Conservation (phyloP, 2,113 vertebrate species). For the Festucalex cinctus region DNA sequence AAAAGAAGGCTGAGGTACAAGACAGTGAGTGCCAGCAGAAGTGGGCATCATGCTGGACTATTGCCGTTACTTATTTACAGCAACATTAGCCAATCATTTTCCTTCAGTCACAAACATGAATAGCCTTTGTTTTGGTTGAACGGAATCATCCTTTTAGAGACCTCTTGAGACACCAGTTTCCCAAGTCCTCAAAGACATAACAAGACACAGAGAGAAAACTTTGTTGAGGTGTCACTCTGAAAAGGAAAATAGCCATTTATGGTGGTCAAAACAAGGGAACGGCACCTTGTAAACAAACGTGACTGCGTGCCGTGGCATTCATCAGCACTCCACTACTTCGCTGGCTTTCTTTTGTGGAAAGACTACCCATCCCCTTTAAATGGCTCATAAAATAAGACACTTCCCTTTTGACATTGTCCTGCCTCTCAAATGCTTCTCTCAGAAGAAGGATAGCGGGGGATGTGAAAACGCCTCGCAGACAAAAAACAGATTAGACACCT, state of each 20-base stretch:
- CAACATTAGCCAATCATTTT: conserved; percentile 16
- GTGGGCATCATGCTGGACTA: conserved; percentile 10
- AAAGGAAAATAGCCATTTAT: conserved; percentile 51
- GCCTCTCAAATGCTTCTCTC: conserved; percentile 58
- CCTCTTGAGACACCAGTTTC: conserved; percentile 23
- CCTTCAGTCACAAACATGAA: conserved; percentile 28
- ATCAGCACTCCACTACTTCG: conserved; percentile 31
- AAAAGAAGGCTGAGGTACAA: neutral
- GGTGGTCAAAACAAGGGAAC: conserved; percentile 50
- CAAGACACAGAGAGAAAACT: conserved; percentile 28
- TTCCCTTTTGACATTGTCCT: conserved; percentile 71
- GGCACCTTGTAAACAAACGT: conserved; percentile 66
- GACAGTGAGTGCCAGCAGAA: conserved; percentile 19
- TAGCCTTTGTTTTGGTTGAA: conserved; percentile 31
- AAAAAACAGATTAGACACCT: conserved; percentile 76
- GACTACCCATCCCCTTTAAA: conserved; percentile 64
- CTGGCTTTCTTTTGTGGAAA: conserved; percentile 48
- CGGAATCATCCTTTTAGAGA: conserved; percentile 29
- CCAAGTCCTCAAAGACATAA: conserved; percentile 37
- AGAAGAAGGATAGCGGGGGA: conserved; percentile 58
- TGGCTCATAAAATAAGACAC: conserved; percentile 73
- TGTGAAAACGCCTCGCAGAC: conserved; percentile 64
- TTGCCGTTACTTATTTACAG: conserved; percentile 20
- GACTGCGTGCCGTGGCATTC: conserved; percentile 58
- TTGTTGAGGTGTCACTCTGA: conserved; percentile 41